Conservation (phyloP, 1,140 invertebrate genomes). For the Drosophila nigromelanica region DNA sequence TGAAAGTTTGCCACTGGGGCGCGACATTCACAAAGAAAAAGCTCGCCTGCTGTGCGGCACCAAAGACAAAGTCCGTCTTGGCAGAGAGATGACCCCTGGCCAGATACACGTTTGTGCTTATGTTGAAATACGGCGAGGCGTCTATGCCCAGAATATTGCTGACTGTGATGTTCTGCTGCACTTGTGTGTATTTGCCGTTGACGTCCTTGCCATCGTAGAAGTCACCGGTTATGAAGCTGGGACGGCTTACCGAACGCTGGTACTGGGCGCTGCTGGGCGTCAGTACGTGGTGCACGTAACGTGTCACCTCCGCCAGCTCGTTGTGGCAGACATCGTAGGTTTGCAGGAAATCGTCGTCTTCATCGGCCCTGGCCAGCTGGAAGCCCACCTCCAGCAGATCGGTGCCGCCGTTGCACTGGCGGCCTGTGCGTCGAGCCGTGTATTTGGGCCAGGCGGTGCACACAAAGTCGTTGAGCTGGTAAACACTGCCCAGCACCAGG, state of each 20-base stretch:
- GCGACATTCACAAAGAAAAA: constrained; percentile 88
- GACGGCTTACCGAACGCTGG: constrained; percentile 80
- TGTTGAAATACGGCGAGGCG: constrained; percentile 72
- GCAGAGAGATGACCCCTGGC: constrained; percentile 88
- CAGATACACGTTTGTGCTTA: constrained; percentile 83
- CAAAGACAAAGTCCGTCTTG: constrained; percentile 88
- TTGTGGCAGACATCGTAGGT: constrained; percentile 84
- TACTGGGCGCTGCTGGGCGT: constrained; percentile 65
- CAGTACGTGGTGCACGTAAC: constrained; percentile 83
- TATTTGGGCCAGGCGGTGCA: constrained; percentile 68
- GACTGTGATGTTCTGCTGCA: constrained; percentile 74
- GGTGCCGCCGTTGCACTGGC: constrained; percentile 73
- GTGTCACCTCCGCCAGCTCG: constrained; percentile 72
- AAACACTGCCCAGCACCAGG: constrained; percentile 54
- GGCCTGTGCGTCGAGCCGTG: constrained; percentile 70
- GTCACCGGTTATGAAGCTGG: constrained; percentile 65
- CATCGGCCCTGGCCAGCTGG: constrained; percentile 26
- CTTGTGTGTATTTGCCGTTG: constrained; percentile 72
- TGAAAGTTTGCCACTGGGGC: constrained; percentile 88
- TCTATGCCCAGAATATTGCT: constrained; percentile 73
- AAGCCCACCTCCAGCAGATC: constrained; percentile 79
- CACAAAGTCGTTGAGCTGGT: constrained; percentile 69
- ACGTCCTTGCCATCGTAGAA: constrained; percentile 82
- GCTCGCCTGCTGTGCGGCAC: constrained; percentile 86
- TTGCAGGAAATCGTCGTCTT: constrained; percentile 74